Evolutionary conservation across 2,797 vertebrate genomes (phyloP).

Genomic region (Poeciliopsis gracilis): DNA sequence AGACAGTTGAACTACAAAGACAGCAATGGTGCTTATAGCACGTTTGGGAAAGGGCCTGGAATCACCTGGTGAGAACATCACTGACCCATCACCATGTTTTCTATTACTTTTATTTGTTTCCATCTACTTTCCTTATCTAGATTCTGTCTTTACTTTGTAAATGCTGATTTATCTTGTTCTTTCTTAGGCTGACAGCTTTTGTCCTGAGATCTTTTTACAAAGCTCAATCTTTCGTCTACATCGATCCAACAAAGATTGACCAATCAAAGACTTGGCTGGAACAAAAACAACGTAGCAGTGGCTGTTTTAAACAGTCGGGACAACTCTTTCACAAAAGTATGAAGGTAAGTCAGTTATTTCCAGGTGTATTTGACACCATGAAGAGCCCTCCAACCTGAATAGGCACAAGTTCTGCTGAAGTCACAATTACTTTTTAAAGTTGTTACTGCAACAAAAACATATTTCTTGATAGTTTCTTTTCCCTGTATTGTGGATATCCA

Average conservation of each 20-base stretch:
- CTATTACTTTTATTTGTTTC: background rate
- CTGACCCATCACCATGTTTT: background rate
- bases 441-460: background rate
- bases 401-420: too few relatives aligned
- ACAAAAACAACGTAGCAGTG: constrained; percentile 69
- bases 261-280: constrained; percentile 77
- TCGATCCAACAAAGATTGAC: constrained; percentile 78
- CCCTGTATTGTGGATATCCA: background rate
- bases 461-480: background rate
- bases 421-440: background rate
- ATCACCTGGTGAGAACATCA: constrained; percentile 66
- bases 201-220: constrained; percentile 85
- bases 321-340: constrained; percentile 84
- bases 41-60: constrained; percentile 77
- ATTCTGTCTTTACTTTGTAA: background rate
- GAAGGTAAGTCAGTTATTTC: constrained; percentile 74
- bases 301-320: constrained; percentile 81
- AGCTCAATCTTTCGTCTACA: constrained; percentile 79
- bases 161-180: background rate
- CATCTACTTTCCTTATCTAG: background rate
- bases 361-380: background rate
- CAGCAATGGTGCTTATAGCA: constrained; percentile 78
- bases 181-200: constrained; percentile 86
- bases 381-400: background rate
- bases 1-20: constrained; percentile 83